Evolutionary conservation across 2,888 invertebrate genomes (phyloP).

Genomic region (Drosophila antonietae): DNA sequence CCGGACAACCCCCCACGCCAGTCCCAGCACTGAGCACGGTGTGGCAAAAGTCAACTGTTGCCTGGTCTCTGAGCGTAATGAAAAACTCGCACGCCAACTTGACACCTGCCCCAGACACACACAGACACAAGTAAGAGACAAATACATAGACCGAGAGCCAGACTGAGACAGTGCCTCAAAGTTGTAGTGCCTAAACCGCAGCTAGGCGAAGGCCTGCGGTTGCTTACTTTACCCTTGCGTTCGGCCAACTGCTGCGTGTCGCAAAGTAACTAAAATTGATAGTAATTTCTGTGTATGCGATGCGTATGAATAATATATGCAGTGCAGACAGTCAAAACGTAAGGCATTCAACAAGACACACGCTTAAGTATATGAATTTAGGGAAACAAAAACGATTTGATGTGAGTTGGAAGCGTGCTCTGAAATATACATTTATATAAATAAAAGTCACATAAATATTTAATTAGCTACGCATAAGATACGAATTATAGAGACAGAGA

Average conservation of each 20-base stretch:
- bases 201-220: constrained; percentile 47
- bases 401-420: constrained; percentile 29
- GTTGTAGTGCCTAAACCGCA: constrained; percentile 47
- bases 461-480: constrained; percentile 39
- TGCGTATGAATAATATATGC: constrained; percentile 71
- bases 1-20: background rate
- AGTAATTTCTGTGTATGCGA: constrained; percentile 48
- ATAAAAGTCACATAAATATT: constrained; percentile 45
- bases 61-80: constrained; percentile 47
- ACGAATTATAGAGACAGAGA: constrained; percentile 5
- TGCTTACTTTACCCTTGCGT: background rate
- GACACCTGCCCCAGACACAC: constrained; percentile 63
- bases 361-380: constrained; percentile 18
- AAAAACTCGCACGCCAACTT: constrained; percentile 70
- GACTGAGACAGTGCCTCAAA: constrained; percentile 28
- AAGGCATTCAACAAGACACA: constrained; percentile 29
- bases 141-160: background rate
- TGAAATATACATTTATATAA: constrained; percentile 17
- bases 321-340: constrained; percentile 38
- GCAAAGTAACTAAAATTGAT: constrained; percentile 53
- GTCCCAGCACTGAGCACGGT: constrained; percentile 5
- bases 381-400: constrained; percentile 14
- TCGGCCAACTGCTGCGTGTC: constrained; percentile 20
- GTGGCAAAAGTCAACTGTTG: constrained; percentile 63
- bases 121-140: background rate